A percentile compares a stretch with the other conserved stretches of the same genome.
phyloP scores from a whole-genome alignment of 2,113 vertebrate species.

The Lanius ludovicianus region DNA sequence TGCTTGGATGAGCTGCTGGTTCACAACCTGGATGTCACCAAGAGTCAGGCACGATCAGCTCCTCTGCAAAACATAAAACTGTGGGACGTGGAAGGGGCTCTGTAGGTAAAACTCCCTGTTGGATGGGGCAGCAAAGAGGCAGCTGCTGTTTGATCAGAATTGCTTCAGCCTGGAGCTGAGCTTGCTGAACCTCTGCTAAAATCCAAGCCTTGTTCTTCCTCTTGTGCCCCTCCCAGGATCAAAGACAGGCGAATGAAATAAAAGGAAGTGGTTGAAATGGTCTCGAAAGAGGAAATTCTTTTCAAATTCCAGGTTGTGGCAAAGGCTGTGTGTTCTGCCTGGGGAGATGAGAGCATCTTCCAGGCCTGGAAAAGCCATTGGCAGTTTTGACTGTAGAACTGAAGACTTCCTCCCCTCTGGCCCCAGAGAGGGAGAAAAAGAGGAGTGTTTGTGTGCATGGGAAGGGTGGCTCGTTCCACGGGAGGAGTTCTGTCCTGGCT shows the following conservation, averaged over 20 bases:
- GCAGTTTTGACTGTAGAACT: not conserved
- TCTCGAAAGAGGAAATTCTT: not conserved
- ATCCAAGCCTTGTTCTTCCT: not conserved
- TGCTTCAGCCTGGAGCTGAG: not conserved
- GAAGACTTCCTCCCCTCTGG: conserved; percentile 1
- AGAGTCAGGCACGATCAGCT: not conserved
- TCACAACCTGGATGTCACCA: not conserved
- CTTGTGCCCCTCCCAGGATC: not conserved
- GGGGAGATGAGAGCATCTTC: not conserved
- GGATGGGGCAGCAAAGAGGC: not conserved
- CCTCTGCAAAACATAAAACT: not conserved
- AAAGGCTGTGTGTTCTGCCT: not conserved
- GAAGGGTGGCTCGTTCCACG: not conserved
- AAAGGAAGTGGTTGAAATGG: not conserved
- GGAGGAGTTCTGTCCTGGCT: not conserved
- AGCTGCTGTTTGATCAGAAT: not conserved
- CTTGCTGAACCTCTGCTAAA: not conserved
- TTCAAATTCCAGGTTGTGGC: not conserved
- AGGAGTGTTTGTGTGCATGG: not conserved
- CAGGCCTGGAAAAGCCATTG: conserved; percentile 36
- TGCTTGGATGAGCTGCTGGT: not conserved
- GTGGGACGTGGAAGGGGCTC: not conserved
- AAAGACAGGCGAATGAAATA: not conserved
- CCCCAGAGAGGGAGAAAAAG: not conserved
- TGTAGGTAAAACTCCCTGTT: not conserved